Conservation (phyloP, 1,140 invertebrate genomes). For the Bombus difficillimus region DNA sequence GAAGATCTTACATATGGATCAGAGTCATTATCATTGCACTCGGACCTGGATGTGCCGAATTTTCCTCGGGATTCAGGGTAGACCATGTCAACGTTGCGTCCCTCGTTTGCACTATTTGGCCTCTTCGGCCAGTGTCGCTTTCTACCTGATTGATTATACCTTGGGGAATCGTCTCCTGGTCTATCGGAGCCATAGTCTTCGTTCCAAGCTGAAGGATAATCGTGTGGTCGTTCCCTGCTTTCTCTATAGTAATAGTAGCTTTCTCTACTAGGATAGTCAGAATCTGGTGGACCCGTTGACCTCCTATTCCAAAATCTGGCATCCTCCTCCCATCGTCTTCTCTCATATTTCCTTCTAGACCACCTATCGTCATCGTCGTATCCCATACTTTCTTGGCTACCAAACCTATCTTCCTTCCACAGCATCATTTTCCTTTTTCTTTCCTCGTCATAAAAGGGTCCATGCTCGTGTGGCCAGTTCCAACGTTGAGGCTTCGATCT, state of each 20-base stretch:
- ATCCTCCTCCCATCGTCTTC: slow-evolving; percentile 77
- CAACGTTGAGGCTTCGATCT: slow-evolving; percentile 73
- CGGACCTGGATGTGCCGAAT: slow-evolving; percentile 79
- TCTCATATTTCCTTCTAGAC: slow-evolving; percentile 78
- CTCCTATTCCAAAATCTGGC: slow-evolving; percentile 74
- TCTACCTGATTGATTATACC: slow-evolving; percentile 78
- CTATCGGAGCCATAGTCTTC: slow-evolving; percentile 73
- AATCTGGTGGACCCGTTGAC: slow-evolving; percentile 42
- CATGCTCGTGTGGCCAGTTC: slow-evolving; percentile 69
- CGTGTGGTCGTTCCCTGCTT: slow-evolving; percentile 71
- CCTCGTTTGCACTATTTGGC: slow-evolving; percentile 85
- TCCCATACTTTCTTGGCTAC: slow-evolving; percentile 83
- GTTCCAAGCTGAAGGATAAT: slow-evolving; percentile 74
- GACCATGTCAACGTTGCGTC: slow-evolving; percentile 75
- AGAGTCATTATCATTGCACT: slow-evolving; percentile 81
- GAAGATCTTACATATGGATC: slow-evolving; percentile 76
- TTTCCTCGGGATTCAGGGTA: slow-evolving; percentile 74
- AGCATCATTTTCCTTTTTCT: slow-evolving; percentile 74
- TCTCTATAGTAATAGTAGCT: slow-evolving; percentile 76
- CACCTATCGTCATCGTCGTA: slow-evolving; percentile 80
- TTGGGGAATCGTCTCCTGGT: slow-evolving; percentile 73
- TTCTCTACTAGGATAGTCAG: slow-evolving; percentile 71
- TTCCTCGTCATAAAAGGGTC: slow-evolving; percentile 78
- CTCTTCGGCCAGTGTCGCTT: slow-evolving; percentile 85
- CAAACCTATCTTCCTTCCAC: slow-evolving; percentile 82